These are phyloP conservation scores for Halichoerus grypus DNA, from an alignment of 2,113 vertebrate species.

Conservation along the genomic window DNA sequence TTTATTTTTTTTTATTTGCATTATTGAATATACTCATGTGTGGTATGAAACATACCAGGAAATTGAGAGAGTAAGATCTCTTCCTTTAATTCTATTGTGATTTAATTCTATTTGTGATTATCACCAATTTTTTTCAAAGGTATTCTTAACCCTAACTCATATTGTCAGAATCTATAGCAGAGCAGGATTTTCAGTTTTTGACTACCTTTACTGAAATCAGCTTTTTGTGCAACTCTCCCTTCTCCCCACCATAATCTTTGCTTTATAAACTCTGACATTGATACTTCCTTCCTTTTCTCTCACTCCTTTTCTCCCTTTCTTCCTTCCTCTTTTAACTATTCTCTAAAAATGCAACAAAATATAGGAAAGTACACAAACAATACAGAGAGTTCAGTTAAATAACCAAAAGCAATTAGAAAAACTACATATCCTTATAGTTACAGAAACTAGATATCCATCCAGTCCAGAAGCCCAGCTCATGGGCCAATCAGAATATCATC, in stretches of 20 bases:
- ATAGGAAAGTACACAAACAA: neutral
- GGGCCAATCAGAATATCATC: neutral
- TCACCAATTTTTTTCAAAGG: neutral
- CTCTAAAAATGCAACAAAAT: neutral
- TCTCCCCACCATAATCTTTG: neutral
- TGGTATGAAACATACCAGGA: neutral
- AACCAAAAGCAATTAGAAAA: neutral
- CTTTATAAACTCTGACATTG: neutral
- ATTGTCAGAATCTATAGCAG: neutral
- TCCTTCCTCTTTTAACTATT: neutral
- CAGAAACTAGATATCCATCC: neutral
- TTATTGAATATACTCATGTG: neutral
- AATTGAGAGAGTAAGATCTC: conserved; percentile 11
- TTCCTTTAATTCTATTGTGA: conserved; percentile 16
- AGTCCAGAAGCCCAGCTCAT: too few relatives aligned
- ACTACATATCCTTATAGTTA: neutral
- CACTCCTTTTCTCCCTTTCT: neutral
- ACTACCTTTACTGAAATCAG: neutral
- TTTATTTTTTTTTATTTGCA: neutral
- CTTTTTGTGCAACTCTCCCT: neutral
- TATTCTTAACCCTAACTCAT: neutral
- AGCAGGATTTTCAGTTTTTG: neutral
- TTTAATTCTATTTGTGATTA: conserved; percentile 47
- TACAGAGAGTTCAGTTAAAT: neutral
- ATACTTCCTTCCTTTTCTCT: neutral